Percentiles rank a stretch among this genome's conserved stretches.
These are phyloP conservation scores for Rhinatrema bivittatum DNA, from an alignment of 2,797 vertebrate genomes.

Conservation along the genomic window DNA sequence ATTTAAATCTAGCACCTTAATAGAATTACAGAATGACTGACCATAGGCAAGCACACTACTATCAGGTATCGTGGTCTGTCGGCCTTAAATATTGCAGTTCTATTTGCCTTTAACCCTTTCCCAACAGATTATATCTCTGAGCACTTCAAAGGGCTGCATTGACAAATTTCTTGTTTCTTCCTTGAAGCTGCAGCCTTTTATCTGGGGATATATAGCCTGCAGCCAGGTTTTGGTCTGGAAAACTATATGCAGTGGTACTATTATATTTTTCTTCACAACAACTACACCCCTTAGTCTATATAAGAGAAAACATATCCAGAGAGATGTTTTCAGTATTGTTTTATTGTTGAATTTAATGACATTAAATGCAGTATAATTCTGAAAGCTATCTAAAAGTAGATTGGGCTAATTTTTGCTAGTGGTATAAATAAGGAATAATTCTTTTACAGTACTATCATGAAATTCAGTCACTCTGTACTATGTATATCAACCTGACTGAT, in stretches of 20 bases:
- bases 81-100: background rate
- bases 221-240: conserved; percentile 12
- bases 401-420: background rate
- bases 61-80: conserved; percentile 8
- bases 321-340: rapidly evolving
- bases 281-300: background rate
- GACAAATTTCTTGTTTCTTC: conserved; percentile 18
- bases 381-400: background rate
- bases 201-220: conserved; percentile 25
- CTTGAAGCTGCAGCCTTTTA: conserved; percentile 3
- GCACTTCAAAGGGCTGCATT: background rate
- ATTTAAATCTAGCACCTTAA: conserved; percentile 56
- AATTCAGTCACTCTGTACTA: no score
- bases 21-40: conserved; percentile 55
- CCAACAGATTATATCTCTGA: background rate
- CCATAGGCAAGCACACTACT: conserved; percentile 29
- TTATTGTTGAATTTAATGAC: background rate
- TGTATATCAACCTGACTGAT: no score
- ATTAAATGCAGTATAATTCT: background rate
- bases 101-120: conserved; percentile 17
- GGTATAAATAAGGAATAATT: no score
- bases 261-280: conserved; percentile 10
- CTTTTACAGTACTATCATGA: no score
- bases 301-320: background rate
- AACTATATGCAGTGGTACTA: background rate